These are phyloP conservation scores for Conops quadrifasciatus DNA, from an alignment of 2,888 invertebrate species.

Conservation along the genomic window DNA sequence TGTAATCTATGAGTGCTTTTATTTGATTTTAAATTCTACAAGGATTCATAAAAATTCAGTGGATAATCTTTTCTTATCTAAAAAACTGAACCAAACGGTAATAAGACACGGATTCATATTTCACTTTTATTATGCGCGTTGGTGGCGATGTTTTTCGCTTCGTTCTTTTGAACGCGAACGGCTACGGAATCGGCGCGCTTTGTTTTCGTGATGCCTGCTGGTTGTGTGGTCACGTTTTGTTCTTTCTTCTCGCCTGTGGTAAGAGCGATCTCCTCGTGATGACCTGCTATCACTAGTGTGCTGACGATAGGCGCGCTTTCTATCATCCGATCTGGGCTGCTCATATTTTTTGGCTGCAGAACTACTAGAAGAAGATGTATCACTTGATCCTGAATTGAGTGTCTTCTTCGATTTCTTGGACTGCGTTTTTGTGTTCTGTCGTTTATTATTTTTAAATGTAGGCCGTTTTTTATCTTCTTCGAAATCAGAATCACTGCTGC, in stretches of 20 bases:
- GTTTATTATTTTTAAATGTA: constrained; percentile 27
- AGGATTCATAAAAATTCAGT: too few relatives aligned
- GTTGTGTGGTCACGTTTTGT: not conserved
- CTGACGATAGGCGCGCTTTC: not conserved
- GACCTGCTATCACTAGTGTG: constrained; percentile 5
- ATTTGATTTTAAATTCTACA: too few relatives aligned
- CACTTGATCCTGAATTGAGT: constrained; percentile 7
- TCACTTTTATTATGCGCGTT: not conserved
- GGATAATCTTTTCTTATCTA: too few relatives aligned
- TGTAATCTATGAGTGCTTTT: too few relatives aligned
- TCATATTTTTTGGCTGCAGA: constrained; percentile 8
- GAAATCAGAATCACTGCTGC: constrained; percentile 22
- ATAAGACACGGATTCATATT: too few relatives aligned
- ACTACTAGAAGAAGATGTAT: constrained; percentile 9
- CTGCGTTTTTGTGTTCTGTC: constrained; percentile 1
- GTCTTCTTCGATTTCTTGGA: constrained; percentile 37
- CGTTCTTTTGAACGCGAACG: constrained; percentile 35
- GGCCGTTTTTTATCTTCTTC: constrained; percentile 35
- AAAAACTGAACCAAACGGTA: too few relatives aligned
- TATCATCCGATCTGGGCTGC: not conserved
- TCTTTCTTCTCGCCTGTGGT: constrained; percentile 2
- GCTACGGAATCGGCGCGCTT: constrained; percentile 8
- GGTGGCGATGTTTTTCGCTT: not conserved
- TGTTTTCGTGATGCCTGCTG: not conserved
- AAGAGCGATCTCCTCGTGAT: constrained; percentile 8